phyloP scores from a whole-genome alignment of 2,113 vertebrate species.

The Hypocryptadius cinnamomeus region DNA sequence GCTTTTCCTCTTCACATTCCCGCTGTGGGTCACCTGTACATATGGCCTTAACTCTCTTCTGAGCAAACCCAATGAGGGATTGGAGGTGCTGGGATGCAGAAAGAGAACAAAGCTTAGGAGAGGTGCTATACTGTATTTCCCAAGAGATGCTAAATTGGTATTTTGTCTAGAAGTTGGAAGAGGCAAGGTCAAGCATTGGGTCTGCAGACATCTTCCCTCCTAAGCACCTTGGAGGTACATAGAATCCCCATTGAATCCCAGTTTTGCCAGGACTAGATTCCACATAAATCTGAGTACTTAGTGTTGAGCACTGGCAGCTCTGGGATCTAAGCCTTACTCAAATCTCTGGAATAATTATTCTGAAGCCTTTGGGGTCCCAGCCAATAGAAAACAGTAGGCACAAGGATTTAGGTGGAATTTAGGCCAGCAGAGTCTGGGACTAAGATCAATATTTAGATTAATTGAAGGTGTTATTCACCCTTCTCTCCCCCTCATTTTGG shows the following conservation, averaged over 20 bases:
- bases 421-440: conserved; percentile 8
- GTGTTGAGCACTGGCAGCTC: not conserved
- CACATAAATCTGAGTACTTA: not conserved
- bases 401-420: not conserved
- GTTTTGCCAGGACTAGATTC: not conserved
- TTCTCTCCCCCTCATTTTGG: not conserved
- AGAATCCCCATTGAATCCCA: not conserved
- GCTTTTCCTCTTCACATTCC: not conserved
- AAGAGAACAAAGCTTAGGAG: not conserved
- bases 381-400: not conserved
- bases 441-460: conserved; percentile 11
- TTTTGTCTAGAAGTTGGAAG: not conserved
- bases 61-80: not conserved
- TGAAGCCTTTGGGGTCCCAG: not conserved
- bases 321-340: not conserved
- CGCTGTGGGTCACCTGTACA: not conserved
- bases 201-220: not conserved
- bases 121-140: not conserved
- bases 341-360: not conserved
- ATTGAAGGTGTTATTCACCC: conserved; percentile 2
- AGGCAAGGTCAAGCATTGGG: not conserved
- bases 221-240: not conserved
- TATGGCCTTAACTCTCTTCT: not conserved
- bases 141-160: not conserved
- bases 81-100: not conserved